Conservation (phyloP, 2,888 invertebrate genomes). For the Patella caerulea region DNA sequence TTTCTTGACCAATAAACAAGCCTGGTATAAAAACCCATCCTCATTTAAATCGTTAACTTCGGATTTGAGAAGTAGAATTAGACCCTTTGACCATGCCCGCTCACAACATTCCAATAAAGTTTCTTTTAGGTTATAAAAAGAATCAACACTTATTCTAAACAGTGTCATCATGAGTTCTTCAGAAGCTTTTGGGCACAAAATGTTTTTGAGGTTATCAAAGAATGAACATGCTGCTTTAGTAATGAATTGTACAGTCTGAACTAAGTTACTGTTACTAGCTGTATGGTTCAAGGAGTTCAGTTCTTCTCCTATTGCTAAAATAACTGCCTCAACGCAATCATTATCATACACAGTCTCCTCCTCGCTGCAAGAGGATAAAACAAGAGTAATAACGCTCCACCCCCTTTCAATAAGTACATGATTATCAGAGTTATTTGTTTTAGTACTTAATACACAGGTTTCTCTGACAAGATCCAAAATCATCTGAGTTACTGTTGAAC, state of each 20-base stretch:
- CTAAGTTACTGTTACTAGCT: conserved; percentile 32
- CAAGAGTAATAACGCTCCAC: conserved; percentile 55
- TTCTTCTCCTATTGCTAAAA: conserved; percentile 37
- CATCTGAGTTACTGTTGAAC: not conserved
- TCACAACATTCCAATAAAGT: conserved; percentile 14
- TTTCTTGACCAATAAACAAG: conserved; percentile 31
- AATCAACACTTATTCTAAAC: conserved; percentile 45
- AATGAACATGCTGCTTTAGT: conserved; percentile 56
- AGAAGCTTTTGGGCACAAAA: conserved; percentile 43
- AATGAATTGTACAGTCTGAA: conserved; percentile 55
- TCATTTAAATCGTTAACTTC: conserved; percentile 49
- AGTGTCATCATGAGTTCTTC: conserved; percentile 53
- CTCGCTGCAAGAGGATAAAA: conserved; percentile 47
- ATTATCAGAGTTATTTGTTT: conserved; percentile 1
- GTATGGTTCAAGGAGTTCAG: conserved; percentile 31
- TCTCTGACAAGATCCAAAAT: conserved; percentile 21
- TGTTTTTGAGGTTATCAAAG: conserved; percentile 56
- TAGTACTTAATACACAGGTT: conserved; percentile 8
- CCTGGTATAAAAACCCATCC: conserved; percentile 44
- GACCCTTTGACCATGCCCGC: conserved; percentile 50
- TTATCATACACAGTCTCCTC: conserved; percentile 45
- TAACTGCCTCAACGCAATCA: conserved; percentile 42
- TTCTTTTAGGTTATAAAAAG: conserved; percentile 16
- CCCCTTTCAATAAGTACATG: conserved; percentile 38
- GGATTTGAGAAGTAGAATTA: conserved; percentile 40